Base-by-base conservation (phyloP, 2,113 vertebrate species). In the Hippopotamus amphibius region DNA sequence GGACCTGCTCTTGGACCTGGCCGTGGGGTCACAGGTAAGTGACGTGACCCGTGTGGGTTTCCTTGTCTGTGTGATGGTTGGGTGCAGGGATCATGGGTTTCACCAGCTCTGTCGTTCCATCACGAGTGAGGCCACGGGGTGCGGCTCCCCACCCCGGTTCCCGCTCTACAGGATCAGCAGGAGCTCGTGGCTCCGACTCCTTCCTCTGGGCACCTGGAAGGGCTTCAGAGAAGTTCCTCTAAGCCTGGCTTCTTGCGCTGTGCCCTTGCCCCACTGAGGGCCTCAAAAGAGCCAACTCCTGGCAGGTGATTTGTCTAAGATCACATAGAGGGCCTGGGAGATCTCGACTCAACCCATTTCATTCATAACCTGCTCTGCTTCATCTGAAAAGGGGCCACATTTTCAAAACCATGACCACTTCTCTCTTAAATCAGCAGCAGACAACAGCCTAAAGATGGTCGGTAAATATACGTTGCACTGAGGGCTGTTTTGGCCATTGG, bases 391-490 rank as follows among this genome's bases (percentile, higher is more conserved):
- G 68, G 63, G 22, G 46, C 88, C 48, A 2, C 2, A 0, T 63
- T 53, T 88, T 68, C 71, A 57, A 30, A 91, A 22, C 65, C 33
- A 9, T 10, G 68, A 22, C 61, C 71, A 3, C 53, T 41, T 82
- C 11, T 63, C 68, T 69, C 81, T 66, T 19, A 24, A 37, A 8
- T n/a, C 71, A 26, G 28, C 41, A 53, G 3, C 17, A 30, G 61
- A 43, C 61, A 41, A 5, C 10, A 61, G 41, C 21, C 19, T 11
- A 19, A 13, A 72, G 57, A 22, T 9, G 8, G 76, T 71, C 88
- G 0, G 0, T 24, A 2, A 30, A 2, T 3, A 2, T 14, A 8
- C 14, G 11, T 33, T 10, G 66, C 46, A 0, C 33, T 24, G 37
- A 6, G 5, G 63, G 86, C 53, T 30, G 5, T 65, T 69, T 30